These are phyloP conservation scores for Propithecus deckenii DNA, from an alignment of 2,797 vertebrate species.

Conservation along the genomic window DNA sequence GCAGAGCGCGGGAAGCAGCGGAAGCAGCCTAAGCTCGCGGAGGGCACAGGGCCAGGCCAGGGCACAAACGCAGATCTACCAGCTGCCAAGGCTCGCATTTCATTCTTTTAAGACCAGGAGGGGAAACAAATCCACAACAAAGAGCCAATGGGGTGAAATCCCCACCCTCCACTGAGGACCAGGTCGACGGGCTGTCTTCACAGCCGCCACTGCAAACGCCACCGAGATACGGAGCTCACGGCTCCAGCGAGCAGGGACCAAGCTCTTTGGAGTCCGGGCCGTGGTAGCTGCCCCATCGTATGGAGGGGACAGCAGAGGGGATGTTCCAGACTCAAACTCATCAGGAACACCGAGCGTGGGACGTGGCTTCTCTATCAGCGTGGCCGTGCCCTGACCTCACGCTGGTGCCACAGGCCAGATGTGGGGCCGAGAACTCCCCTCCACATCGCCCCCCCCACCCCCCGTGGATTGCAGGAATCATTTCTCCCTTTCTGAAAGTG, in stretches of 20 bases:
- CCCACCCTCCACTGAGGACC: not conserved
- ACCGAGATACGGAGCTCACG: not conserved
- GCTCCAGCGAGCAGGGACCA: not conserved
- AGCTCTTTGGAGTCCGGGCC: not conserved
- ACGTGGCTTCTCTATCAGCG: no score
- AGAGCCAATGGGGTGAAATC: fast-evolving
- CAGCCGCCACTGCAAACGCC: not conserved
- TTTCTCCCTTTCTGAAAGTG: not conserved
- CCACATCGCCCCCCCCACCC: no score
- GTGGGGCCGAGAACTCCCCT: no score
- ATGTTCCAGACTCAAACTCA: not conserved
- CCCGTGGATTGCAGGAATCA: fast-evolving
- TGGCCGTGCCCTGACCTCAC: not conserved
- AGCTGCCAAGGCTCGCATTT: fast-evolving
- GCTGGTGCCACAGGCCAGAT: not conserved
- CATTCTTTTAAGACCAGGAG: not conserved
- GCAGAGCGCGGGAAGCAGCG: fast-evolving
- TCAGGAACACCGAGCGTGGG: fast-evolving
- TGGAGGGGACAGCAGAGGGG: not conserved
- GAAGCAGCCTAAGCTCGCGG: fast-evolving
- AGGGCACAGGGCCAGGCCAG: not conserved
- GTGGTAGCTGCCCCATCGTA: not conserved
- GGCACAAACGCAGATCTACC: not conserved
- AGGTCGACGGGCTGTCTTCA: not conserved
- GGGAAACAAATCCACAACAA: not conserved